phyloP scores from a whole-genome alignment of 2,113 vertebrate genomes.

The Cynoglossus semilaevis region DNA sequence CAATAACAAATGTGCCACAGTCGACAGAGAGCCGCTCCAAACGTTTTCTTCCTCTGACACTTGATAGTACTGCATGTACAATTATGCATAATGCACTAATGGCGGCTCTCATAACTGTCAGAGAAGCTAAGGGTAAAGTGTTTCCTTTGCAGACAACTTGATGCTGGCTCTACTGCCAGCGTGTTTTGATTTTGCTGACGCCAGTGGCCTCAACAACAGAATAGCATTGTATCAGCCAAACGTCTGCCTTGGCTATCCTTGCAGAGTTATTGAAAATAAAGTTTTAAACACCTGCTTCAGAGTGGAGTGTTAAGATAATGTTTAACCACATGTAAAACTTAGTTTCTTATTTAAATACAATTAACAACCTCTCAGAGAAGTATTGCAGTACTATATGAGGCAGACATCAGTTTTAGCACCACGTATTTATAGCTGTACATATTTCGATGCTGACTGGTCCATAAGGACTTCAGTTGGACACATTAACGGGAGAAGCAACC shows the following conservation, averaged over 20 bases:
- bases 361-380: slow-evolving; percentile 10
- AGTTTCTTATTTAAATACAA: neutral
- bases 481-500: slow-evolving; percentile 77
- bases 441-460: slow-evolving; percentile 81
- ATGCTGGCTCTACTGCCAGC: slow-evolving; percentile 83
- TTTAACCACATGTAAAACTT: no score
- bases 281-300: slow-evolving; percentile 43
- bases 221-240: slow-evolving; percentile 86
- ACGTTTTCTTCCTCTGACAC: slow-evolving; percentile 94
- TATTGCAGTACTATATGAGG: slow-evolving; percentile 23
- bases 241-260: slow-evolving; percentile 74
- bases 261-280: slow-evolving; percentile 71
- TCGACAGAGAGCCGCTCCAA: slow-evolving; percentile 83
- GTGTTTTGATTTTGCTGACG: slow-evolving; percentile 91
- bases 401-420: slow-evolving; percentile 63
- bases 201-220: slow-evolving; percentile 92
- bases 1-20: slow-evolving; percentile 84
- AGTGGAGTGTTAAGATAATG: slow-evolving; percentile 19
- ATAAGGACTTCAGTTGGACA: slow-evolving; percentile 75
- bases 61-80: slow-evolving; percentile 83
- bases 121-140: slow-evolving; percentile 83
- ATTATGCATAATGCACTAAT: slow-evolving; percentile 99
- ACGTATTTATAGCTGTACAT: slow-evolving; percentile 79
- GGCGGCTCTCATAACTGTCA: slow-evolving; percentile 95
- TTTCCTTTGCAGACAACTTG: slow-evolving; percentile 88